phyloP scores from a whole-genome alignment of 2,888 invertebrate species.

The Leptinotarsa rubiginosa region DNA sequence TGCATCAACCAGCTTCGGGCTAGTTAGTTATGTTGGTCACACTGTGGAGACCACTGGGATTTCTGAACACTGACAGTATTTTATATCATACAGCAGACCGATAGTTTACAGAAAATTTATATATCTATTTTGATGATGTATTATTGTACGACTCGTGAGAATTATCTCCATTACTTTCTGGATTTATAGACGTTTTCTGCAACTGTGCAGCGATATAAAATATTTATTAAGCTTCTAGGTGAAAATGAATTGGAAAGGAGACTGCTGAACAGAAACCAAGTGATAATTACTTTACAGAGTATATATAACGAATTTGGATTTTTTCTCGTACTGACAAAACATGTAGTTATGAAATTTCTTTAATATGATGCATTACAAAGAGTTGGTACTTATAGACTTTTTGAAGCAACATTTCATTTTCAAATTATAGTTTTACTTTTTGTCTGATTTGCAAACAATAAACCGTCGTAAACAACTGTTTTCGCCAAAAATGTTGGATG shows the following conservation, averaged over 20 bases:
- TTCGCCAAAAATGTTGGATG: no score
- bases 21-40: constrained; percentile 57
- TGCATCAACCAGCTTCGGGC: constrained; percentile 51
- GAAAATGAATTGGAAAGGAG: neutral
- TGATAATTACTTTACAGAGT: neutral
- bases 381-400: no score
- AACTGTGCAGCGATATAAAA: constrained; percentile 25
- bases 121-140: constrained; percentile 64
- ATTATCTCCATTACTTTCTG: constrained; percentile 48
- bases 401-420: no score
- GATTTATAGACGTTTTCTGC: constrained; percentile 39
- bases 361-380: no score
- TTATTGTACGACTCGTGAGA: constrained; percentile 47
- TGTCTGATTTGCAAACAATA: no score
- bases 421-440: no score
- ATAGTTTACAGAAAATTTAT: constrained; percentile 63
- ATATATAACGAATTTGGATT: neutral
- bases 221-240: constrained; percentile 31
- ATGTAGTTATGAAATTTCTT: neutral
- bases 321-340: neutral
- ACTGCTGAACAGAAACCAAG: neutral
- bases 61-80: constrained; percentile 57
- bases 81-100: constrained; percentile 60
- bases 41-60: constrained; percentile 52
- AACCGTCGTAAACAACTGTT: no score